These are phyloP conservation scores for Orchestes rusci DNA, from an alignment of 2,888 invertebrate genomes.

Conservation along the genomic window DNA sequence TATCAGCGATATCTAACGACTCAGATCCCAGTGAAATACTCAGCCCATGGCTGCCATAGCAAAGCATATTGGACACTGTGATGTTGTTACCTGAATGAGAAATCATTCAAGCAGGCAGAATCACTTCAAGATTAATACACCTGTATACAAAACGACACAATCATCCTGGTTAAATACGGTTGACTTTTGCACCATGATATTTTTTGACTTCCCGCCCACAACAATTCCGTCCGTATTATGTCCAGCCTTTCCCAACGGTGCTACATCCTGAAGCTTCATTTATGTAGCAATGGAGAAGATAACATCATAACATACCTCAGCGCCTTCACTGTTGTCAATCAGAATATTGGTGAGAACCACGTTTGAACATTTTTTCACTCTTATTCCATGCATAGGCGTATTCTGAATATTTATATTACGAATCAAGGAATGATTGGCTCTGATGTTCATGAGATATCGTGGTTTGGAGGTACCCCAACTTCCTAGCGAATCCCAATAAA, in stretches of 20 bases:
- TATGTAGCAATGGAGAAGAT: background rate
- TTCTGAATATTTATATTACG: conserved; percentile 9
- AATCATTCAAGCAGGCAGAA: no score
- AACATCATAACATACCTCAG: conserved; percentile 6
- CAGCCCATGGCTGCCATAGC: conserved; percentile 20
- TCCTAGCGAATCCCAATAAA: conserved; percentile 18
- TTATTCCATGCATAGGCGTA: conserved; percentile 17
- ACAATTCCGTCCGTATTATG: conserved; percentile 22
- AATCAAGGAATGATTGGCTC: conserved; percentile 8
- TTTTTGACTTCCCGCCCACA: conserved; percentile 10
- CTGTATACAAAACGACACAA: conserved; percentile 17
- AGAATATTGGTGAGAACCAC: conserved; percentile 11
- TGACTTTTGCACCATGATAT: conserved; percentile 13
- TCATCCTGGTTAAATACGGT: conserved; percentile 20
- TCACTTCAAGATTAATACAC: no score
- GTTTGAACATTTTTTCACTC: conserved; percentile 12
- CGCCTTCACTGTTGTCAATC: conserved; percentile 16
- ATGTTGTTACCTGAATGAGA: conserved; percentile 19
- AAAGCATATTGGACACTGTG: conserved; percentile 12
- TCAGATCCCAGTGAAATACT: conserved; percentile 21
- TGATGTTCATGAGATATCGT: conserved; percentile 10
- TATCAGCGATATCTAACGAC: conserved; percentile 11
- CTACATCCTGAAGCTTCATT: conserved; percentile 10
- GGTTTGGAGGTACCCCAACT: conserved; percentile 18
- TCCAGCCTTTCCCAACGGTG: conserved; percentile 12